Base-by-base conservation (phyloP, 2,888 invertebrate genomes). In the Drosophila kanekoi region DNA sequence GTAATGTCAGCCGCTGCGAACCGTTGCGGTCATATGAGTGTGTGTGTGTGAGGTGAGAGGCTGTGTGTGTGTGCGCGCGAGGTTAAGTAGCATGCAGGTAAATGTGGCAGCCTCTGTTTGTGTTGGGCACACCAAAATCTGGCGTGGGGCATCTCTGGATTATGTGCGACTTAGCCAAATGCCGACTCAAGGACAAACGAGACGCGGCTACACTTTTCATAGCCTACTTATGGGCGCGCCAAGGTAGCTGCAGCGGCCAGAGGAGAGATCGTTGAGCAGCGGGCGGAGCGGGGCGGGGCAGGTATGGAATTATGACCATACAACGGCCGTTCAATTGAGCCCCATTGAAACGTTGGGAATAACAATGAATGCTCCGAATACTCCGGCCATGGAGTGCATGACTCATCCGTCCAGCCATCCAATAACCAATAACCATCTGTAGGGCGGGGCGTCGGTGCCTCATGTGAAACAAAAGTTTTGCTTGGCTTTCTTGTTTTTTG, bases 1-100 rank as follows among this genome's bases (percentile, higher is more conserved):
- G 66, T 65, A 79, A 86, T 79, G 69, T 65, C 72, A 70, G 44
- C 63, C 54, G 58, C 65, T 79, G 67, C 79, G 79, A 60, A 61
- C 54, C 72, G 51, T 53, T 57, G 45, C 58, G 72, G 40, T 35
- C 56, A 37, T 52, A 14, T 23, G 33, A 37, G 54, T 47, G 44
- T 33, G 16, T 40, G 18, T 32, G 11, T 32, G 35, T 44, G 18
- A 41, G 47, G 33, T 51, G 45, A 32, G 13, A n/a, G n/a, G n/a
- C n/a, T 54, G 13, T 51, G 51, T 61, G 35, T 40, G 52, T 49
- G 44, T 57, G 40, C 41, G 53, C 43, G 41, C 32, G 44, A 60
- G 63, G 69, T 66, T 79, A 68, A 75, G 71, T 71, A 75, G 79
- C 71, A 65, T 72, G 44, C 67, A 83, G 81, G 87, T 77, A 72